These are phyloP conservation scores for Hyla sarda DNA, from an alignment of 2,113 vertebrate species.

Conservation along the genomic window DNA sequence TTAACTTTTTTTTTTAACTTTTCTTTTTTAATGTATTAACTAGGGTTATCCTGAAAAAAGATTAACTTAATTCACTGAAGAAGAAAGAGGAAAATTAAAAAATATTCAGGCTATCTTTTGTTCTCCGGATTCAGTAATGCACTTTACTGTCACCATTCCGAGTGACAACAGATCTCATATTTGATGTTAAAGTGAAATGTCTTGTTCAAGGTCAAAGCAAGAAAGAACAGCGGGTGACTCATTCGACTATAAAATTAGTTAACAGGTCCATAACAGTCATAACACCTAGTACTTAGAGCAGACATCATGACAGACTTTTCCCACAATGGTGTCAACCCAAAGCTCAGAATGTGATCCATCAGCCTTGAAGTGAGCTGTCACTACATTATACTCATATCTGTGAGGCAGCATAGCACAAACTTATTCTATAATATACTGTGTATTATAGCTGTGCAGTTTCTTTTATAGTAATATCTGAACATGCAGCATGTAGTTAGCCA, in stretches of 20 bases:
- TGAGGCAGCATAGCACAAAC: neutral
- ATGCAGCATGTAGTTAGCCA: neutral
- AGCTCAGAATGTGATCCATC: conserved; percentile 1
- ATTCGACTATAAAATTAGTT: neutral
- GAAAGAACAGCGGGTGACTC: neutral
- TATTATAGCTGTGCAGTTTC: neutral
- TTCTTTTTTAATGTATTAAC: no score
- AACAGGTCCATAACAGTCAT: conserved; percentile 20
- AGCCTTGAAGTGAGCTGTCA: neutral
- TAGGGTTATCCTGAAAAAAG: no score
- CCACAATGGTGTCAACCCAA: conserved; percentile 17
- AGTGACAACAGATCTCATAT: neutral
- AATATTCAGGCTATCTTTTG: neutral
- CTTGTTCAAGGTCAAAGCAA: conserved; percentile 28
- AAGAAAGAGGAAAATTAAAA: no score
- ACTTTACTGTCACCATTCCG: neutral
- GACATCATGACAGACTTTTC: neutral
- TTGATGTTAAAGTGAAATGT: conserved; percentile 23
- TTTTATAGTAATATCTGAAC: neutral
- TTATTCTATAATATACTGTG: neutral
- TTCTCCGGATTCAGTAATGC: neutral
- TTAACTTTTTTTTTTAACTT: neutral
- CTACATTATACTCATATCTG: neutral
- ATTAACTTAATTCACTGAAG: no score
- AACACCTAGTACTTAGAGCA: conserved; percentile 10